Evolutionary conservation across 1,140 invertebrate genomes (phyloP), one percentile per base, ranked within the genome.

Genomic region (Lordiphosa collinella): DNA sequence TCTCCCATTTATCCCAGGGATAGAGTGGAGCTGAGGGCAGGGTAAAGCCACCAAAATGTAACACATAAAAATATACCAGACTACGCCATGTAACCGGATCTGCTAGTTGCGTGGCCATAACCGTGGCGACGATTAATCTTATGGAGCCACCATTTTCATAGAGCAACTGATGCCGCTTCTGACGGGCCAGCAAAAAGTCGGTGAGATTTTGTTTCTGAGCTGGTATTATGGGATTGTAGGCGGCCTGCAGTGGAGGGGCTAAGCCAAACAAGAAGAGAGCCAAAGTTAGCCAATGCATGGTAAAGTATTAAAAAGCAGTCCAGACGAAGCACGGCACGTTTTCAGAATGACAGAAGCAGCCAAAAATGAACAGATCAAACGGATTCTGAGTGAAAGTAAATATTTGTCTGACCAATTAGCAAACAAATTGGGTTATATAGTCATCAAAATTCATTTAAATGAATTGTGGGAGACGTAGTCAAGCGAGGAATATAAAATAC

Each of bases 1-100:
- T 53, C 50, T 88, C 84, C 86, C 86, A 88, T 44, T 88, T 88
- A 22, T 86, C 80, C 80, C 85, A 88, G 0, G 84, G 75, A 16
- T 88, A 86, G 4, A 79, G 34, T 9, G 87, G 87, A 2, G 58
- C 46, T 2, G 75, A 66, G 16, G 87, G 87, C 41, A 88, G 14
- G 1, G 66, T 54, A 22, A 84, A 88, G 4, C 44, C 75, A 0
- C 85, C 86, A 11, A 79, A 76, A 25, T 88, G 86, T 0, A 88
- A 46, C 16, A 29, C 48, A 50, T 68, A 74, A 3, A 68, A 86
- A 50, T 68, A 74, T 0, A 87, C 50, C 14, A 88, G 9, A n/a
- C 80, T 67, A 43, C 87, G 87, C 69, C 72, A 88, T 6, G 64
- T 55, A 1, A 86, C 54, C 0, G 71, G 69, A 60, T 88, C 87